Base-by-base conservation (phyloP, 2,113 vertebrate genomes). In the Conger conger region DNA sequence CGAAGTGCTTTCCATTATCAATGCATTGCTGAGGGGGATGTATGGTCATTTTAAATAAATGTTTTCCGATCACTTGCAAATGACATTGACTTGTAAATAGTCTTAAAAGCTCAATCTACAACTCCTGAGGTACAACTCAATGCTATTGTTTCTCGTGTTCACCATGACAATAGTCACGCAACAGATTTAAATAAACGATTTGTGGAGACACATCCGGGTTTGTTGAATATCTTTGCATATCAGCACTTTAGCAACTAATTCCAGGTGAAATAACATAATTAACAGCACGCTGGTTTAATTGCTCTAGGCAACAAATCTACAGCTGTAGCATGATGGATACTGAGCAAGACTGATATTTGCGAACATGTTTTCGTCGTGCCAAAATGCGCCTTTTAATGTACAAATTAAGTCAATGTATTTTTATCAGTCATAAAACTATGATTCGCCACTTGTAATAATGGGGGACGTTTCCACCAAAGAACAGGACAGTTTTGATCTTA, bases 191-290 rank as follows among this genome's bases (percentile, higher is more conserved):
- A 57, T 27, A 82, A 84, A 77, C 81, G 81, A 63, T 82, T 84
- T 88, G 45, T 86, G 90, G 89, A 89, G 86, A 84, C 87, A 90
- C 88, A 88, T 89, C 85, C 90, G 91, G 92, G 85, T 92, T 92
- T 89, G 85, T 82, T 80, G 83, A 87, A 85, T 13, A 87, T 37
- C 45, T 87, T 86, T 92, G 91, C 91, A 94, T 94, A 93, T 94
- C 91, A 93, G 86, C 87, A 87, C 77, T 86, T 40, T 38, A 33
- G 23, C 91, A 78, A 88, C 89, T 92, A 84, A 33, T 7, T 40
- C 37, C 90, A 92, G 92, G 89, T 93, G 91, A 94, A 95, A 91
- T 88, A 92, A 86, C 92, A 88, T 91, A 84, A 68, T 89, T 90
- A 84, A 86, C 82, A 9, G 5, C 45, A 60, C 54, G n/a, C 33